phyloP scores from a whole-genome alignment of 2,888 invertebrate genomes.

The Ennomos fuscantarius region DNA sequence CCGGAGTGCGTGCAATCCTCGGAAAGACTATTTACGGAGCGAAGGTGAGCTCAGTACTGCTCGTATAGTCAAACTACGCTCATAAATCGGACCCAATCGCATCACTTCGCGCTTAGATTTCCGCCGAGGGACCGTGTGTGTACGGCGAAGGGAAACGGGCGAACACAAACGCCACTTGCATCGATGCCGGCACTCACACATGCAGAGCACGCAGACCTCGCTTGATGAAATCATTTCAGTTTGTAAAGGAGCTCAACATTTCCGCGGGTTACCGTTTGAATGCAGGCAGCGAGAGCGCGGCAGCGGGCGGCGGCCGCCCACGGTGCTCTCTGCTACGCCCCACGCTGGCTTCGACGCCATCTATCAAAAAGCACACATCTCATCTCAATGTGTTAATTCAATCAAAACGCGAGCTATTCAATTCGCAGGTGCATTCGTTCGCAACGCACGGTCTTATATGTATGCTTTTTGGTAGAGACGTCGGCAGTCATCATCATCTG shows the following conservation, averaged over 20 bases:
- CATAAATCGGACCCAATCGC: slow-evolving; percentile 62
- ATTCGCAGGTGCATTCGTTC: slow-evolving; percentile 69
- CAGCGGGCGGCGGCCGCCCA: not conserved
- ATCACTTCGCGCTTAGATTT: slow-evolving; percentile 38
- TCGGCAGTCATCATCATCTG: not conserved
- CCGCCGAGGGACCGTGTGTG: slow-evolving; percentile 20
- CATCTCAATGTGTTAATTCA: slow-evolving; percentile 57
- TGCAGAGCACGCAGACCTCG: not conserved
- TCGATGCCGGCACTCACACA: not conserved
- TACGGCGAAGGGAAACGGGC: slow-evolving; percentile 17
- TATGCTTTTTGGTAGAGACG: slow-evolving; percentile 70
- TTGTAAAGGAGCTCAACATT: not conserved
- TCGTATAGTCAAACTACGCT: slow-evolving; percentile 48
- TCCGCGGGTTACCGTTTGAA: not conserved
- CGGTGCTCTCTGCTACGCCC: not conserved
- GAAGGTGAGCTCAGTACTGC: slow-evolving; percentile 27
- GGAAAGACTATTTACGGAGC: slow-evolving; percentile 45
- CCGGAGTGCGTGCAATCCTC: slow-evolving; percentile 56
- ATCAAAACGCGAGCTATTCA: slow-evolving; percentile 69
- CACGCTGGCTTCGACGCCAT: slow-evolving; percentile 51
- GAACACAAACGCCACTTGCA: slow-evolving; percentile 1
- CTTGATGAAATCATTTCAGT: not conserved
- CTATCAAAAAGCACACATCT: slow-evolving; percentile 75
- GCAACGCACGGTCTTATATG: slow-evolving; percentile 56
- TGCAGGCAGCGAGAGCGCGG: not conserved